Evolutionary conservation across 2,888 invertebrate genomes (phyloP).

Genomic region (Vandiemenella viatica): DNA sequence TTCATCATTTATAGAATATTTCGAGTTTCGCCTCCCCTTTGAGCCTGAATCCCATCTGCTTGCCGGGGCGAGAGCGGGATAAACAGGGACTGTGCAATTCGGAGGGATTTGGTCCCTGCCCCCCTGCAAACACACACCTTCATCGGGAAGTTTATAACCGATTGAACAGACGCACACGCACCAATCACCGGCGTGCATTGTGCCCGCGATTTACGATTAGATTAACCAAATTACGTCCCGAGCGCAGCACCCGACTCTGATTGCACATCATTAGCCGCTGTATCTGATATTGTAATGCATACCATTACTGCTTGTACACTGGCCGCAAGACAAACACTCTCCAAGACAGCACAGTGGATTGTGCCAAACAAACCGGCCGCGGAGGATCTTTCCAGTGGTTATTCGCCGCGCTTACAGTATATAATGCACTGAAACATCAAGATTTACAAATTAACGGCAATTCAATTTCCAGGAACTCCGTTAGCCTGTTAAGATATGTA

Average conservation of each 20-base stretch:
- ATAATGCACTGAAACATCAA: no score
- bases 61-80: not conserved
- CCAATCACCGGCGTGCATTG: conserved; percentile 1
- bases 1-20: not conserved
- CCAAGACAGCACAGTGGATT: no score
- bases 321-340: not conserved
- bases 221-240: conserved; percentile 13
- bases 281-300: conserved; percentile 8
- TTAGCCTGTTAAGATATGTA: no score
- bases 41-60: not conserved
- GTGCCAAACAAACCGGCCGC: no score
- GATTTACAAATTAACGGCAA: no score
- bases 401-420: no score
- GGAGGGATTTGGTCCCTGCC: not conserved
- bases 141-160: not conserved
- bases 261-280: conserved; percentile 10
- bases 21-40: no score
- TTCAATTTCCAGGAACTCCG: no score
- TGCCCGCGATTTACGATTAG: conserved; percentile 8
- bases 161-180: not conserved
- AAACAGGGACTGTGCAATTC: not conserved
- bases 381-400: no score
- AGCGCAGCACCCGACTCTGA: no score
- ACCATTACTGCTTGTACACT: conserved; percentile 1
- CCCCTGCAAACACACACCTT: no score